Evolutionary conservation across 2,888 invertebrate species (phyloP).

Genomic region (Azorinus chamasolen): DNA sequence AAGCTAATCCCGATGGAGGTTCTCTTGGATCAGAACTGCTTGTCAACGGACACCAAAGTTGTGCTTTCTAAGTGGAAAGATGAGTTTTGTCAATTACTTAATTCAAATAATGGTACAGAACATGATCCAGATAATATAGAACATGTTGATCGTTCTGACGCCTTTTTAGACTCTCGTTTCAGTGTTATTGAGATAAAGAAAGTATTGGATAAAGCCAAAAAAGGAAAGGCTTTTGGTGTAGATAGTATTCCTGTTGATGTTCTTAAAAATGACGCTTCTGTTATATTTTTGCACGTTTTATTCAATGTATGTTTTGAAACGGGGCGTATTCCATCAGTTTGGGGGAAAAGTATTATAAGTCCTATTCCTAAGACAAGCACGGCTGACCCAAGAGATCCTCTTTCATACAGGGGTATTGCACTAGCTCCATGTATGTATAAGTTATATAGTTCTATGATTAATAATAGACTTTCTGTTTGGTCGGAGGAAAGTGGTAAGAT

Average conservation of each 20-base stretch:
- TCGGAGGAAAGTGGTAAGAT: too few relatives aligned
- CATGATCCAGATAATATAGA: neutral
- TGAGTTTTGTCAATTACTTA: constrained; percentile 14
- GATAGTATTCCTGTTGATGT: constrained; percentile 30
- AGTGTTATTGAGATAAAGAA: constrained; percentile 20
- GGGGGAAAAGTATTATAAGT: constrained; percentile 4
- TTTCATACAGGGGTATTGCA: constrained; percentile 7
- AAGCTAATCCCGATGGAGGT: constrained; percentile 16
- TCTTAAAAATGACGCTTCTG: constrained; percentile 24
- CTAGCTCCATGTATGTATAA: too few relatives aligned
- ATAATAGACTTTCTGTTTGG: too few relatives aligned
- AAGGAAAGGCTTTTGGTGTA: constrained; percentile 24
- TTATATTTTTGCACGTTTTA: constrained; percentile 8
- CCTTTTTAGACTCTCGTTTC: constrained; percentile 11
- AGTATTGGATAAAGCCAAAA: constrained; percentile 14
- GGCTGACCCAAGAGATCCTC: neutral
- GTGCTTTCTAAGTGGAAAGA: constrained; percentile 23
- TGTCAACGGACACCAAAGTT: constrained; percentile 1
- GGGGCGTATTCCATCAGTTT: neutral
- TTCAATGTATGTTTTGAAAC: constrained; percentile 9
- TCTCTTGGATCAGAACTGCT: constrained; percentile 5
- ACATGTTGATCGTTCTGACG: too few relatives aligned
- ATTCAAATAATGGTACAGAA: neutral
- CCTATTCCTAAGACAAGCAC: constrained; percentile 5
- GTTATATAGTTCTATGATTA: too few relatives aligned